Percentiles rank a stretch among this genome's conserved stretches.
phyloP scores from a whole-genome alignment of 1,140 invertebrate genomes.

The Helicorthomorpha holstii region DNA sequence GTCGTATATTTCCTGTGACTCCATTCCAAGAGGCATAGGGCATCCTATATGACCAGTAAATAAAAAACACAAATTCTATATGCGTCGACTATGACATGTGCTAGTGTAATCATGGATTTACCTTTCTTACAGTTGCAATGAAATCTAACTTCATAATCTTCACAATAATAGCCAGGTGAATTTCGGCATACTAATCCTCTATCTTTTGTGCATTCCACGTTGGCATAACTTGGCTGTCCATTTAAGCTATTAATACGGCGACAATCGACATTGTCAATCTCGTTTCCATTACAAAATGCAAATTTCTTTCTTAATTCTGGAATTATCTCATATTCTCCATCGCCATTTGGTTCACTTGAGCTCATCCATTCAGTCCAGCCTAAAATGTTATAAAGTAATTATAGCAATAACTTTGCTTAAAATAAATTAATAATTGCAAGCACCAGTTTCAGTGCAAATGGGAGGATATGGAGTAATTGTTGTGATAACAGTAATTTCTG shows the following conservation, averaged over 20 bases:
- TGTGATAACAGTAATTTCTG: too few relatives aligned
- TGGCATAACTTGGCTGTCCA: constrained; percentile 7
- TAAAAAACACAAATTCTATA: background rate
- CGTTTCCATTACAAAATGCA: constrained; percentile 16
- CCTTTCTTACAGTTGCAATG: constrained; percentile 22
- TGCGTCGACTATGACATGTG: background rate
- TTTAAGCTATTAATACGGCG: constrained; percentile 13
- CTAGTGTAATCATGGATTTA: background rate
- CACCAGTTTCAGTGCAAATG: too few relatives aligned
- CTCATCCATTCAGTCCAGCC: constrained; percentile 29
- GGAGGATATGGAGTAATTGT: too few relatives aligned
- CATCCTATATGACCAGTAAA: constrained; percentile 15
- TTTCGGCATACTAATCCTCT: constrained; percentile 4
- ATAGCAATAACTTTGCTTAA: too few relatives aligned
- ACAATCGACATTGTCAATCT: constrained; percentile 20
- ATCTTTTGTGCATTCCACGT: constrained; percentile 14
- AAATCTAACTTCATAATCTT: constrained; percentile 29
- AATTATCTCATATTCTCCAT: constrained; percentile 23
- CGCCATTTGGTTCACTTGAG: constrained; percentile 17
- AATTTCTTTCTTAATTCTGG: constrained; percentile 18
- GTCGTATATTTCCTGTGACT: constrained; percentile 18
- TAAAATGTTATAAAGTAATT: too few relatives aligned
- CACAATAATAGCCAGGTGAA: constrained; percentile 14
- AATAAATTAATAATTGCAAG: too few relatives aligned
- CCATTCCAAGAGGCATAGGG: constrained; percentile 23